These are phyloP conservation scores for Episyrphus balteatus DNA, from an alignment of 1,140 invertebrate genomes.

Conservation along the genomic window DNA sequence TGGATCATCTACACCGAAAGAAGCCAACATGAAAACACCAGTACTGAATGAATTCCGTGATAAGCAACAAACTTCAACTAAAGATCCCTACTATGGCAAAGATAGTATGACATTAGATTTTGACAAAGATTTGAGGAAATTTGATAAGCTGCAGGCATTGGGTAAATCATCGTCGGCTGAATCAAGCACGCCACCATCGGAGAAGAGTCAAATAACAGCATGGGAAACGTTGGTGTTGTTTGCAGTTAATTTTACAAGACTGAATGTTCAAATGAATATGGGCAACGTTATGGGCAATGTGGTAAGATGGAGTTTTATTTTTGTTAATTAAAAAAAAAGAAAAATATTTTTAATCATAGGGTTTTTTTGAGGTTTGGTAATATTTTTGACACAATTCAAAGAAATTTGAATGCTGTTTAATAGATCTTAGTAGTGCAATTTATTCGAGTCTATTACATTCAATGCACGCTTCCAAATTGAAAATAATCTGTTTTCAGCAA, in stretches of 20 bases:
- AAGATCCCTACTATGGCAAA: slow-evolving; percentile 4
- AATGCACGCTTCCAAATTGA: too few species aligned
- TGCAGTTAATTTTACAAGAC: slow-evolving; percentile 86
- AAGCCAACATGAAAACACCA: slow-evolving; percentile 6
- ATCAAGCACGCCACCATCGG: slow-evolving; percentile 28
- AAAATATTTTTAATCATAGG: background rate
- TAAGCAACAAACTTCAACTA: background rate
- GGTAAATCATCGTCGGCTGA: slow-evolving; percentile 31
- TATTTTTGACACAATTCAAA: too few species aligned
- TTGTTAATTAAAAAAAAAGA: too few species aligned
- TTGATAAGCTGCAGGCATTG: slow-evolving; percentile 42
- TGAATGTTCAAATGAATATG: slow-evolving; percentile 98
- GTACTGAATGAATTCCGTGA: slow-evolving; percentile 1
- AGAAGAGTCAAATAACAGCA: slow-evolving; percentile 43
- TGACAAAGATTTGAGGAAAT: slow-evolving; percentile 9
- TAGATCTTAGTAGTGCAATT: too few species aligned
- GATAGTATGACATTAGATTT: slow-evolving; percentile 7
- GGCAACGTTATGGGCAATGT: slow-evolving; percentile 98
- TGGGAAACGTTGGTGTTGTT: slow-evolving; percentile 96
- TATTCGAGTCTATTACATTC: too few species aligned
- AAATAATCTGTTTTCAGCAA: too few species aligned
- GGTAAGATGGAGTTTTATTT: slow-evolving; percentile 38
- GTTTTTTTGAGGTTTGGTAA: background rate
- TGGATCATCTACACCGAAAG: slow-evolving; percentile 15
- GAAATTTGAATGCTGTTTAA: too few species aligned